Conservation (phyloP, 2,797 vertebrate genomes). For the Lagodon rhomboides region DNA sequence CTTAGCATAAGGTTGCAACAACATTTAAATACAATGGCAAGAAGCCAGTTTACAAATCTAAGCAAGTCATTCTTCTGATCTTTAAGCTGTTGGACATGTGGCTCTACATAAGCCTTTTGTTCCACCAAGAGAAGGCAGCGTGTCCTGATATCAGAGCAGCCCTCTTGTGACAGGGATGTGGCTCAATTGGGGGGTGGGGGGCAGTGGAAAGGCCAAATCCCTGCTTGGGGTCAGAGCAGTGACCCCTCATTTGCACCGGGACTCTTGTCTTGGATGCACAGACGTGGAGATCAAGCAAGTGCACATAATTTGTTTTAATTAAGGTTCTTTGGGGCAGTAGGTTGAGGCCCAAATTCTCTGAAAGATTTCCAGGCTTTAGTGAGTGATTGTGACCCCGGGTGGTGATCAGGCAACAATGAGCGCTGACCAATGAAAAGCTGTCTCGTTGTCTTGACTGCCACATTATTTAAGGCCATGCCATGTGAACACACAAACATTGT, state of each 20-base stretch:
- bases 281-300: constrained; percentile 48
- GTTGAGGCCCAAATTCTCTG: constrained; percentile 50
- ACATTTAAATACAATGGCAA: background rate
- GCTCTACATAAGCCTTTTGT: constrained; percentile 58
- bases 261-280: constrained; percentile 52
- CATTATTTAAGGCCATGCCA: background rate
- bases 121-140: constrained; percentile 18
- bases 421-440: constrained; percentile 43
- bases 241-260: constrained; percentile 54
- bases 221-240: constrained; percentile 44
- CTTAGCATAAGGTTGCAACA: background rate
- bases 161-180: constrained; percentile 43
- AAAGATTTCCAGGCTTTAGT: constrained; percentile 54
- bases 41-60: background rate
- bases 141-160: constrained; percentile 11
- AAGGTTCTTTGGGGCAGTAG: constrained; percentile 51
- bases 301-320: constrained; percentile 64
- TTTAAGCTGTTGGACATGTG: background rate
- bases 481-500: background rate
- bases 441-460: background rate
- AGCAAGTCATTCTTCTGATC: background rate
- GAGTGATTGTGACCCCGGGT: constrained; percentile 38
- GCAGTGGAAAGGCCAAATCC: constrained; percentile 61
- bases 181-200: constrained; percentile 28
- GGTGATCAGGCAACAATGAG: constrained; percentile 38